Base-by-base conservation (phyloP, 2,888 invertebrate genomes). In the Linnaemya tessellans region DNA sequence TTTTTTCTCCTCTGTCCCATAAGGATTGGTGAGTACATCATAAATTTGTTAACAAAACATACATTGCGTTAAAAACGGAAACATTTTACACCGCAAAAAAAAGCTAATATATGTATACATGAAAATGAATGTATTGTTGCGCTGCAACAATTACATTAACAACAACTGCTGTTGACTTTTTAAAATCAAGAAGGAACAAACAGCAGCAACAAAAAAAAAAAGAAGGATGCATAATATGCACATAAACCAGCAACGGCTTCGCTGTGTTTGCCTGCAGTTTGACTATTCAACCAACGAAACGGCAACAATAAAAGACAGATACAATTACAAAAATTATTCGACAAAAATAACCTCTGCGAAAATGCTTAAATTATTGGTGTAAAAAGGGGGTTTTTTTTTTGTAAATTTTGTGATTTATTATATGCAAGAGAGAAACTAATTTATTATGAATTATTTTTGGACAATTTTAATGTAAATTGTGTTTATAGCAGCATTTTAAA, bases 1-100 rank as follows among this genome's bases (percentile, higher is more conserved):
- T n/a, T 20, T 3, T 49, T 62, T 60, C 49, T 18, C 18, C n/a
- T 38, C 38, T 54, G 49, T 67, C 56, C 11, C 20, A 35, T 78
- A 41, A 74, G 78, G 15, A 58, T 38, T 73, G 49, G 58, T 75
- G 65, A 81, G 51, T 65, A 82, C 73, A 85, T 85, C 81, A 82
- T 85, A 85, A 85, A 82, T 85, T 79, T 82, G 79, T 82, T 82
- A 78, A 85, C 85, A 85, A 70, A 81, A 82, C 81, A 79, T 70
- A 73, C 73, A 80, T 30, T 74, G 73, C 68, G 74, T 81, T 82
- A 60, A 75, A 82, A 85, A 67, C 82, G 85, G 85, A 85, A 82
- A 82, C 85, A 80, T 75, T 85, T 85, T 80, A 74, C 74, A 81
- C 81, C 84, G 74, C 81, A 81, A 64, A 62, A 81, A 81, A 78